Conservation (phyloP, 2,888 invertebrate species). For the Cylloceria caligata region DNA sequence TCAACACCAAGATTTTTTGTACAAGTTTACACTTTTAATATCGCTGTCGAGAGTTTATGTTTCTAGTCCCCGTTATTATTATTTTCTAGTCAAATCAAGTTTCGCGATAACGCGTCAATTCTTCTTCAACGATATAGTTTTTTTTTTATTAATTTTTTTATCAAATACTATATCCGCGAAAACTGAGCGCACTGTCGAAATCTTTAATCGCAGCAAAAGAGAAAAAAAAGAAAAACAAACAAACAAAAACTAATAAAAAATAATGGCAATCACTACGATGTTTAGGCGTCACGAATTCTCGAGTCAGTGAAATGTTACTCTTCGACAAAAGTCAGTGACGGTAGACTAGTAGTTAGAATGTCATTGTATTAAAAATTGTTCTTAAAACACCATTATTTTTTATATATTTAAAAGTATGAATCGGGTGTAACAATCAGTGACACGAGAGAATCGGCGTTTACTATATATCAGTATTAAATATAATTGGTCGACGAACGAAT, state of each 20-base stretch:
- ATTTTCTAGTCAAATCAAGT: conserved; percentile 66
- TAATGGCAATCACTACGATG: conserved; percentile 44
- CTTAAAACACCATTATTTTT: conserved; percentile 23
- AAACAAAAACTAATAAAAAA: too few relatives aligned
- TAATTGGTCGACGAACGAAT: conserved; percentile 64
- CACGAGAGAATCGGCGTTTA: conserved; percentile 32
- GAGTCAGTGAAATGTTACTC: conserved; percentile 15
- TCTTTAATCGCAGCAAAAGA: conserved; percentile 17
- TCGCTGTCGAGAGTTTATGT: conserved; percentile 55
- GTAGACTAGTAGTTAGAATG: conserved; percentile 16
- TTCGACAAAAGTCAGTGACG: conserved; percentile 5
- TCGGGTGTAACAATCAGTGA: conserved; percentile 27
- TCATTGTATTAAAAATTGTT: not conserved
- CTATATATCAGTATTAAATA: conserved; percentile 73
- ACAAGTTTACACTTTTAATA: conserved; percentile 59
- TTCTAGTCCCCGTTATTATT: conserved; percentile 73
- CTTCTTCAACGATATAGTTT: conserved; percentile 26
- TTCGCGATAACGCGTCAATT: conserved; percentile 38
- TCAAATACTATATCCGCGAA: not conserved
- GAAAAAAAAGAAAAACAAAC: conserved; percentile 18
- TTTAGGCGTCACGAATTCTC: conserved; percentile 23
- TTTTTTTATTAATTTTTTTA: too few relatives aligned
- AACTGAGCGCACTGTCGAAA: conserved; percentile 27
- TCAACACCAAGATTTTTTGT: conserved; percentile 48
- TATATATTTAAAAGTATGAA: conserved; percentile 2